Conservation (phyloP, 2,797 vertebrate genomes). For the Anniella stebbinsi region DNA sequence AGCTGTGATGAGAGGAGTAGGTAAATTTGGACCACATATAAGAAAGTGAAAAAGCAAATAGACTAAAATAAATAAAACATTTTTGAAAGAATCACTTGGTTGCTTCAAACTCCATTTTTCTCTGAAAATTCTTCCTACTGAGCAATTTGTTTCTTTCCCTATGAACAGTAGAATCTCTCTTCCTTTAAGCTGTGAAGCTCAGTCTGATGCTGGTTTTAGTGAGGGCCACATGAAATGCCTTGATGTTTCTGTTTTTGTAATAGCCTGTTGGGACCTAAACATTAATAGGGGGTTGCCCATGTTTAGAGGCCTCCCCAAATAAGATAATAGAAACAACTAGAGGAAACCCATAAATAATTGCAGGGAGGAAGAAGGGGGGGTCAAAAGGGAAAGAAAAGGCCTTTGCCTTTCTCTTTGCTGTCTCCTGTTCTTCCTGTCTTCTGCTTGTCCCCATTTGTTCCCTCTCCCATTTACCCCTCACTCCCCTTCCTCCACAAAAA, state of each 20-base stretch:
- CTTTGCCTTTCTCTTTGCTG: neutral
- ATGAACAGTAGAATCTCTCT: constrained; percentile 20
- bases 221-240: constrained; percentile 14
- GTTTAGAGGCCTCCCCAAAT: constrained; percentile 19
- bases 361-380: too few relatives aligned
- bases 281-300: constrained; percentile 9
- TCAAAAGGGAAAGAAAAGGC: neutral
- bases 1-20: constrained; percentile 22
- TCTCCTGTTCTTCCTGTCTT: neutral
- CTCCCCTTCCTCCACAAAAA: neutral
- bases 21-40: constrained; percentile 33
- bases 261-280: neutral
- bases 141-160: constrained; percentile 30
- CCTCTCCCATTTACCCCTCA: too few relatives aligned
- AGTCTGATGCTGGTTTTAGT: neutral
- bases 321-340: neutral
- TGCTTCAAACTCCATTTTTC: constrained; percentile 32
- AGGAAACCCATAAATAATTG: neutral
- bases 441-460: neutral
- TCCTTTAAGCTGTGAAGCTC: constrained; percentile 39
- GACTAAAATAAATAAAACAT: constrained; percentile 26
- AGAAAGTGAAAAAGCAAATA: constrained; percentile 33
- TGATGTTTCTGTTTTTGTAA: neutral
- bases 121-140: constrained; percentile 36
- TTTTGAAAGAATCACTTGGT: neutral